phyloP scores from a whole-genome alignment of 2,888 invertebrate genomes.

The Philhelius pedissequus region DNA sequence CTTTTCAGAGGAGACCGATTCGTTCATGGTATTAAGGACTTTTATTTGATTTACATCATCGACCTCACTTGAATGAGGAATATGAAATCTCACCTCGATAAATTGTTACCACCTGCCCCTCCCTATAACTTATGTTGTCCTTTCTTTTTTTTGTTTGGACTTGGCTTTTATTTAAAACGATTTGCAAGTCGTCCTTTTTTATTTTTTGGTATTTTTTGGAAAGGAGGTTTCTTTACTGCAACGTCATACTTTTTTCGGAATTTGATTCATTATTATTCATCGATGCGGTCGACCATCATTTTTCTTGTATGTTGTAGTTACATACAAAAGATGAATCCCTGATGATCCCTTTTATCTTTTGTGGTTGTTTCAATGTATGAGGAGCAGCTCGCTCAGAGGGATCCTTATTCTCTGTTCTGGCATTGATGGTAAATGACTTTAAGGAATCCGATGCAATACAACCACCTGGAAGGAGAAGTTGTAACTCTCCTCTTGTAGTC shows the following conservation, averaged over 20 bases:
- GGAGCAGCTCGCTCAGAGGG: slow-evolving; percentile 2
- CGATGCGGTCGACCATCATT: slow-evolving; percentile 32
- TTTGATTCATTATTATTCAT: slow-evolving; percentile 55
- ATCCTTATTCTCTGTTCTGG: not conserved
- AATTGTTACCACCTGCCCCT: not conserved
- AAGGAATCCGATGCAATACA: not conserved
- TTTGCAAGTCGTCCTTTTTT: slow-evolving; percentile 43
- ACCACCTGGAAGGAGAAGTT: slow-evolving; percentile 1
- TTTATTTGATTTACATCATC: slow-evolving; percentile 47
- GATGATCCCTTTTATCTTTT: slow-evolving; percentile 34
- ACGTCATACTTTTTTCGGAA: slow-evolving; percentile 39
- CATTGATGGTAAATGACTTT: slow-evolving; percentile 41
- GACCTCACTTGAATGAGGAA: slow-evolving; percentile 23
- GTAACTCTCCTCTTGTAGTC: not conserved
- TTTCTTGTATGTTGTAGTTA: not conserved
- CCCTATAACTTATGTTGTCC: not conserved
- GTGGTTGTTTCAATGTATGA: slow-evolving; percentile 8
- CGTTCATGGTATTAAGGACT: slow-evolving; percentile 20
- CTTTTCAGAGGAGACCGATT: not conserved
- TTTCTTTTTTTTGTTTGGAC: not conserved
- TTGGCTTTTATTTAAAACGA: slow-evolving; percentile 38
- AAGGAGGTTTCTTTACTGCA: slow-evolving; percentile 19
- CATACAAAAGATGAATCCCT: slow-evolving; percentile 6
- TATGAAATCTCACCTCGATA: slow-evolving; percentile 48
- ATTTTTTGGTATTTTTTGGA: not conserved